These are phyloP conservation scores for Synodontis membranacea DNA, from an alignment of 2,113 vertebrate genomes.

Conservation along the genomic window DNA sequence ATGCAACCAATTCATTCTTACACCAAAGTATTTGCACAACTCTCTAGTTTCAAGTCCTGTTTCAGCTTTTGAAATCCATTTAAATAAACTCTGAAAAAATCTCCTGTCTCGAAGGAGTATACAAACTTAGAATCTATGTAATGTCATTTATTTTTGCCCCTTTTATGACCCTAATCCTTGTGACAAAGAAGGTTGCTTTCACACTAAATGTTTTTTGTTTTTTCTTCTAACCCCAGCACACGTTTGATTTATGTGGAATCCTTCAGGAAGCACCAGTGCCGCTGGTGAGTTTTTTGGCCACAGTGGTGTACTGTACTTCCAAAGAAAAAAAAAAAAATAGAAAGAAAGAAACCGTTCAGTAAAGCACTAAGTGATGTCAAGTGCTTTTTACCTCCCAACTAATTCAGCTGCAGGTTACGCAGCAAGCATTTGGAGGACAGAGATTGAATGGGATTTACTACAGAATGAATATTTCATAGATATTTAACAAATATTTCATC, in stretches of 20 bases:
- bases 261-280: neutral
- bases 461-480: neutral
- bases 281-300: neutral
- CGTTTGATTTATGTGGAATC: neutral
- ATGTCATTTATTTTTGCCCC: neutral
- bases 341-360: neutral
- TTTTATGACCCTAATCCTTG: neutral
- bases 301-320: neutral
- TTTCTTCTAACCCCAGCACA: neutral
- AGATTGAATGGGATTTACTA: neutral
- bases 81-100: constrained; percentile 2
- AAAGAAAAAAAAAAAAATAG: neutral
- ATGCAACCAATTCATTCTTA: neutral
- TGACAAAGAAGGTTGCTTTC: neutral
- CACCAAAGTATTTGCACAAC: neutral
- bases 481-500: neutral
- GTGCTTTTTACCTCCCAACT: neutral
- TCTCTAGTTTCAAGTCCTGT: neutral
- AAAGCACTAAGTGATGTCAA: neutral
- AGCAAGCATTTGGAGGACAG: neutral
- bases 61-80: neutral
- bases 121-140: neutral
- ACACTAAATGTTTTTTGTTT: neutral
- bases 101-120: neutral
- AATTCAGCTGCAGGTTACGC: neutral